phyloP scores from a whole-genome alignment of 2,888 invertebrate species.

The Cetonia aurata region DNA sequence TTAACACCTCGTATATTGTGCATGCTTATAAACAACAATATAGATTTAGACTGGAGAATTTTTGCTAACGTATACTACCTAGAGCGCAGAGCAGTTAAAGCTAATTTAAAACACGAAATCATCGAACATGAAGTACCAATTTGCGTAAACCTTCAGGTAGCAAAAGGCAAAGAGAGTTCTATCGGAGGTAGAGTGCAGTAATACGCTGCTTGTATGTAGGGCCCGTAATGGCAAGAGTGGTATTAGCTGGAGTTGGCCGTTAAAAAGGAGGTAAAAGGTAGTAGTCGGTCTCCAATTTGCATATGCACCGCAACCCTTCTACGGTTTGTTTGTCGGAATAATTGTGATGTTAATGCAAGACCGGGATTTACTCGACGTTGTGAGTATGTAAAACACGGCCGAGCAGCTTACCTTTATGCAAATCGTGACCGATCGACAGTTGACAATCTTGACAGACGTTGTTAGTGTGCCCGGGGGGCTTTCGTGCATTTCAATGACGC shows the following conservation, averaged over 20 bases:
- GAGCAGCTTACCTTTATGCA: conserved; percentile 58
- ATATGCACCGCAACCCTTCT: conserved; percentile 55
- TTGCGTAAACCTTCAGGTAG: conserved; percentile 49
- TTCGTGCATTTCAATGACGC: conserved; percentile 45
- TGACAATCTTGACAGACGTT: conserved; percentile 56
- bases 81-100: conserved; percentile 22
- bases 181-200: conserved; percentile 17
- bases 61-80: conserved; percentile 7
- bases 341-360: conserved; percentile 64
- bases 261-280: conserved; percentile 47
- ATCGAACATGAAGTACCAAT: conserved; percentile 49
- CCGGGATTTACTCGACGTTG: conserved; percentile 47
- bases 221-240: conserved; percentile 36
- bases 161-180: conserved; percentile 42
- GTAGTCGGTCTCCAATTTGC: conserved; percentile 53
- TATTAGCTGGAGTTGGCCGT: conserved; percentile 41
- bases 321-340: conserved; percentile 57
- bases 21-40: too few species aligned
- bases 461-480: conserved; percentile 49
- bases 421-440: conserved; percentile 54
- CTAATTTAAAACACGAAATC: conserved; percentile 45
- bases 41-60: neutral
- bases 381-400: conserved; percentile 50
- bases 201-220: conserved; percentile 4
- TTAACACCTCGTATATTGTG: too few species aligned